Conservation (phyloP, 2,113 vertebrate genomes). For the Erythrocercus mccallii region DNA sequence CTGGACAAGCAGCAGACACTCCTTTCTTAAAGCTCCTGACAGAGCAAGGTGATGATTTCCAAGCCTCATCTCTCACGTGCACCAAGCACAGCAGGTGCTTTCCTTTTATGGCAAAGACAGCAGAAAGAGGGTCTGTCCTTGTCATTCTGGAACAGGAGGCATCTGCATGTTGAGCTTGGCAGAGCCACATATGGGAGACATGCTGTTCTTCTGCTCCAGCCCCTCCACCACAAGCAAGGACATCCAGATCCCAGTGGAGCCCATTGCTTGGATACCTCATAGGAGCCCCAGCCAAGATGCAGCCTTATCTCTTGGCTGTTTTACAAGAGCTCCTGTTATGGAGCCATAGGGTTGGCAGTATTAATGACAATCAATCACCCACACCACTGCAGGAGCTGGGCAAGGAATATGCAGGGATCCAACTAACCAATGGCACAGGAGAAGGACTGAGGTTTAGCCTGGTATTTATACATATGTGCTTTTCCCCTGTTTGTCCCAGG, state of each 20-base stretch:
- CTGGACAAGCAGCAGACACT: not conserved
- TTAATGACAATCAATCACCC: not conserved
- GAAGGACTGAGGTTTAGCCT: not conserved
- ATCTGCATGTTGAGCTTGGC: not conserved
- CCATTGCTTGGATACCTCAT: not conserved
- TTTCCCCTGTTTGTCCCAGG: not conserved
- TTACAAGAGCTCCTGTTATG: not conserved
- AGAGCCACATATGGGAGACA: not conserved
- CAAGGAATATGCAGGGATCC: not conserved
- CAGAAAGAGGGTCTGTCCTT: not conserved
- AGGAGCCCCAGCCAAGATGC: not conserved
- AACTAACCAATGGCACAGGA: not conserved
- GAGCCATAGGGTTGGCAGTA: not conserved
- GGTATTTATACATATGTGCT: not conserved
- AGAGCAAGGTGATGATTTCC: not conserved
- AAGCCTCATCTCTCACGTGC: not conserved
- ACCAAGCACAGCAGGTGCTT: not conserved
- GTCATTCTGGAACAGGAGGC: accelerated
- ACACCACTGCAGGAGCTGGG: not conserved
- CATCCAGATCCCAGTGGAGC: not conserved
- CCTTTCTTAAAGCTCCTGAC: not conserved
- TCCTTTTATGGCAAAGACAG: not conserved
- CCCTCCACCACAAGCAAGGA: not conserved
- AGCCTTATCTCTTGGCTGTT: not conserved
- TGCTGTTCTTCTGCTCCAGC: not conserved